Evolutionary conservation across 2,888 invertebrate genomes (phyloP).

Genomic region (Ctena decussata): DNA sequence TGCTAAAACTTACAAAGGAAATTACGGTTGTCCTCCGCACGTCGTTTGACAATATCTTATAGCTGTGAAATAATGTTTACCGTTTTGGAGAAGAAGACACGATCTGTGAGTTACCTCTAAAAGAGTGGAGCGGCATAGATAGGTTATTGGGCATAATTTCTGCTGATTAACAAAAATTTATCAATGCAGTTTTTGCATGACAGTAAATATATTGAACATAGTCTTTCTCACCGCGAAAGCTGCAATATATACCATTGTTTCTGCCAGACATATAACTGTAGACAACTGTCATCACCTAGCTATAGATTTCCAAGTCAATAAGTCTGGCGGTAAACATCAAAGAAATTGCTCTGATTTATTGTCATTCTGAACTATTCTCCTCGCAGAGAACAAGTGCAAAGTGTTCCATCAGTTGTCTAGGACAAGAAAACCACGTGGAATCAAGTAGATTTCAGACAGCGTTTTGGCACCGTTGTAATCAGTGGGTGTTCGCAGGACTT

Average conservation of each 20-base stretch:
- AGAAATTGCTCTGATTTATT: not conserved
- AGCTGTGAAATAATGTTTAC: too few species aligned
- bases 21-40: too few species aligned
- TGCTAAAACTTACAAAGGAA: too few species aligned
- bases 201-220: too few species aligned
- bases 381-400: slow-evolving; percentile 20
- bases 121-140: too few species aligned
- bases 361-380: slow-evolving; percentile 15
- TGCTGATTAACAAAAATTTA: too few species aligned
- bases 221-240: not conserved
- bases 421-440: slow-evolving; percentile 4
- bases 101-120: too few species aligned
- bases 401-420: slow-evolving; percentile 13
- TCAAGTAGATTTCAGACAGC: not conserved
- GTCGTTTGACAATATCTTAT: too few species aligned
- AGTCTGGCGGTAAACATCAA: slow-evolving; percentile 29
- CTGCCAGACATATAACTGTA: not conserved
- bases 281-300: slow-evolving; percentile 15
- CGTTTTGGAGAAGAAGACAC: too few species aligned
- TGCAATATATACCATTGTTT: not conserved
- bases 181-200: too few species aligned
- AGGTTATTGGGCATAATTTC: too few species aligned
- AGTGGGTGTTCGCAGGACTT: not conserved
- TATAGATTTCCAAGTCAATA: slow-evolving; percentile 3
- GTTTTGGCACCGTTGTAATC: slow-evolving; percentile 6